phyloP scores from a whole-genome alignment of 2,888 invertebrate species.

The Endomychus coccineus region DNA sequence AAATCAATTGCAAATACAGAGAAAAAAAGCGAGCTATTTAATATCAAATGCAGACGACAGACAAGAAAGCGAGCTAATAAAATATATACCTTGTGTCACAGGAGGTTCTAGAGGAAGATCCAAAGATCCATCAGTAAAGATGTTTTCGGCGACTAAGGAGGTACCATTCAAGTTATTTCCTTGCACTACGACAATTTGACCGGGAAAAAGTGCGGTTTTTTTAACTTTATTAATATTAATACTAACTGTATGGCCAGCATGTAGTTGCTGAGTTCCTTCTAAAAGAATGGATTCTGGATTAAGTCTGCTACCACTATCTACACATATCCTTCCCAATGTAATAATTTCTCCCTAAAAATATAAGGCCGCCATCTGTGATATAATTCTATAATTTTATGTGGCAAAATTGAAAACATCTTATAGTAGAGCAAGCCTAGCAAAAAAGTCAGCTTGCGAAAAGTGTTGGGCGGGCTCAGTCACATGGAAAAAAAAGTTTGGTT shows the following conservation, averaged over 20 bases:
- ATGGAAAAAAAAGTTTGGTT: no score
- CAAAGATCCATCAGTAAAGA: constrained; percentile 52
- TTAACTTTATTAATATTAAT: constrained; percentile 48
- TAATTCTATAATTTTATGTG: no score
- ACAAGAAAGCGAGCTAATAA: no score
- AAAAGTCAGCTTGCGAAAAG: no score
- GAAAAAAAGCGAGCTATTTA: no score
- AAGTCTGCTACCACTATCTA: constrained; percentile 65
- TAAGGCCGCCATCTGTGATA: neutral
- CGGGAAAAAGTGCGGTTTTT: constrained; percentile 67
- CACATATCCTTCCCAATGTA: constrained; percentile 64
- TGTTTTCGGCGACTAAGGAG: constrained; percentile 57
- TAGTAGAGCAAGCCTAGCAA: no score
- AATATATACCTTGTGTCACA: constrained; percentile 37
- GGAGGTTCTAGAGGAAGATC: constrained; percentile 41
- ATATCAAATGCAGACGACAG: no score
- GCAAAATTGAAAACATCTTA: no score
- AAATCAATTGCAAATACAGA: no score
- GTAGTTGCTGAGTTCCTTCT: constrained; percentile 56
- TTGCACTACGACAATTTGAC: constrained; percentile 68
- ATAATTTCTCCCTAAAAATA: constrained; percentile 24
- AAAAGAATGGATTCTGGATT: constrained; percentile 63
- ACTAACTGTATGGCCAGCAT: constrained; percentile 36
- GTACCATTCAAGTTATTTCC: constrained; percentile 67
- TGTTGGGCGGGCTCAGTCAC: no score